Conservation (phyloP, 2,797 vertebrate genomes). For the Tarsius wallacei region DNA sequence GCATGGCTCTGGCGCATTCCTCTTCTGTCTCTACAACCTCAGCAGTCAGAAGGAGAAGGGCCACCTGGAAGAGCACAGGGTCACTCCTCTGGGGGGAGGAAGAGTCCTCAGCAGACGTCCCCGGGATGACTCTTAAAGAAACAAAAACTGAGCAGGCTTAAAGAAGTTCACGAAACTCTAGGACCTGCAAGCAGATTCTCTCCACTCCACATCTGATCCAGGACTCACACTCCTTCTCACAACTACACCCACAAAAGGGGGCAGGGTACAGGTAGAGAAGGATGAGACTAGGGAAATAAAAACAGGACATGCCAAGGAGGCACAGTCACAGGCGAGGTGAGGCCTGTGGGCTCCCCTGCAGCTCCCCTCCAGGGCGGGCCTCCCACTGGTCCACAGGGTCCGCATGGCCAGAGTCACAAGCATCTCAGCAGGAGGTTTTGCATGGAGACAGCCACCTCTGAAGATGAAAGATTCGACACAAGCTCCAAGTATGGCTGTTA, state of each 20-base stretch:
- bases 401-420: slow-evolving; percentile 65
- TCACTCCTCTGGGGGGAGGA: not conserved
- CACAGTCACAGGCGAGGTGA: not conserved
- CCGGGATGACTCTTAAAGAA: slow-evolving; percentile 57
- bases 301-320: slow-evolving; percentile 65
- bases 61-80: not conserved
- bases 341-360: not conserved
- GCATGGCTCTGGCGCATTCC: not conserved
- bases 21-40: slow-evolving; percentile 31
- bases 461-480: slow-evolving; percentile 76
- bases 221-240: not conserved
- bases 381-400: slow-evolving; percentile 60
- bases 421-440: slow-evolving; percentile 60
- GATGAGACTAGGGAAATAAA: slow-evolving; percentile 43
- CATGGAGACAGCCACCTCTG: slow-evolving; percentile 68
- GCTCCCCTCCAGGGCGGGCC: not conserved
- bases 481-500: slow-evolving; percentile 61
- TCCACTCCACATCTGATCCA: not conserved
- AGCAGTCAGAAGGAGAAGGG: slow-evolving; percentile 58
- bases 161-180: slow-evolving; percentile 29
- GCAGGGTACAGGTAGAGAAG: not conserved
- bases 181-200: slow-evolving; percentile 13
- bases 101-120: not conserved
- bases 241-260: not conserved
- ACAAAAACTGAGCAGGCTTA: not conserved